Evolutionary conservation across 1,140 invertebrate species (phyloP).

Genomic region (Atta cephalotes): DNA sequence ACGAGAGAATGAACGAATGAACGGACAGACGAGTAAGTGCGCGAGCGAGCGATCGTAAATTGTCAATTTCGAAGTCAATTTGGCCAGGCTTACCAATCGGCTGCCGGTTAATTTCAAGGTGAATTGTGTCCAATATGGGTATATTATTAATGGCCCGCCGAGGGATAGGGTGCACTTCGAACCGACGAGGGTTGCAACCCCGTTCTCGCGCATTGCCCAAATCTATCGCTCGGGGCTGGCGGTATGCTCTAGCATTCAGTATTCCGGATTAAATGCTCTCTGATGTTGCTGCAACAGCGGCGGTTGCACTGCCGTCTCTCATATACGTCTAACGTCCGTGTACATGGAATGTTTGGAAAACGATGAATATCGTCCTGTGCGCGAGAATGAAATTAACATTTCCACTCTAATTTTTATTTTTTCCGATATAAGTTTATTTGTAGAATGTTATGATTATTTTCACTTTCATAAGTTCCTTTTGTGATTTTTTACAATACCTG

Average conservation of each 20-base stretch:
- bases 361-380: neutral
- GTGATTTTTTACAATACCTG: neutral
- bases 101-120: constrained; percentile 87
- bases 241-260: constrained; percentile 74
- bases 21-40: constrained; percentile 60
- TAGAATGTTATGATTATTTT: constrained; percentile 7
- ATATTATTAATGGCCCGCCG: constrained; percentile 86
- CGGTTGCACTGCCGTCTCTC: constrained; percentile 20
- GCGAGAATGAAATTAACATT: neutral
- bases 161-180: constrained; percentile 80
- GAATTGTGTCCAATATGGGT: constrained; percentile 87
- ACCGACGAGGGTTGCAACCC: constrained; percentile 81
- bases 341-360: neutral
- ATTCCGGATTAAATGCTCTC: constrained; percentile 83
- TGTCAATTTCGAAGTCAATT: constrained; percentile 87
- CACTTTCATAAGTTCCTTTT: neutral
- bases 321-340: constrained; percentile 4
- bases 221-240: constrained; percentile 82
- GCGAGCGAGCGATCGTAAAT: constrained; percentile 83
- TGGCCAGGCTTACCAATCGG: constrained; percentile 86
- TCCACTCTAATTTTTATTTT: constrained; percentile 5
- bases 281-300: constrained; percentile 66
- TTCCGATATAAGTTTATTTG: neutral
- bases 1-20: constrained; percentile 20
- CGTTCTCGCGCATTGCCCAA: constrained; percentile 84